A percentile compares a stretch with the other conserved stretches of the same genome.
phyloP scores from a whole-genome alignment of 2,888 invertebrate species.

The Limnephilus auricula region DNA sequence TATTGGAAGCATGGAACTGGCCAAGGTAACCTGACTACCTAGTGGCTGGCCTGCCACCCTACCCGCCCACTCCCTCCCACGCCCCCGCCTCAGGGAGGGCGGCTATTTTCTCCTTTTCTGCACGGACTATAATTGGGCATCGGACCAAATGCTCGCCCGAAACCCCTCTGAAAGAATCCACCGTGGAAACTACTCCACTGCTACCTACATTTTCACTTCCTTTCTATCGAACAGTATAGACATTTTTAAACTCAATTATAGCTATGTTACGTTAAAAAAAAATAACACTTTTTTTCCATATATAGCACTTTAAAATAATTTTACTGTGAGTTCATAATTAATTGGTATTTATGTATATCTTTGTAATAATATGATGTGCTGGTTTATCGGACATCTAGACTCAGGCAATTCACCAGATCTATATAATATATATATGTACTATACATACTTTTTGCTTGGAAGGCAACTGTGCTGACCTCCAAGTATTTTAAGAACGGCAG shows the following conservation, averaged over 20 bases:
- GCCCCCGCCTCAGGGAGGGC: not conserved
- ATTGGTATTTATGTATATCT: too few species aligned
- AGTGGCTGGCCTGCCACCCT: not conserved
- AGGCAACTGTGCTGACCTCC: too few species aligned
- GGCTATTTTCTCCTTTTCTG: not conserved
- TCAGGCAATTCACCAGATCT: too few species aligned
- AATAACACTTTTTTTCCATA: not conserved
- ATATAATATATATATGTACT: too few species aligned
- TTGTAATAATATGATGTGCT: too few species aligned
- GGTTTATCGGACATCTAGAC: too few species aligned
- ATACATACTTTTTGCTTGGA: too few species aligned
- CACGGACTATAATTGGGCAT: slow-evolving; percentile 35
- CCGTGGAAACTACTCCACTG: not conserved
- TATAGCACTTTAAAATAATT: too few species aligned
- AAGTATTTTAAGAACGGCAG: too few species aligned
- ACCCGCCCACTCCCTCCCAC: too few species aligned
- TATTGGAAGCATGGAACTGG: not conserved
- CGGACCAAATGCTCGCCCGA: slow-evolving; percentile 19
- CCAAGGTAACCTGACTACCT: not conserved
- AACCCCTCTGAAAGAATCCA: slow-evolving; percentile 14
- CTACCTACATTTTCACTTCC: not conserved
- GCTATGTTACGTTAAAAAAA: not conserved
- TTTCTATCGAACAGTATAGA: not conserved
- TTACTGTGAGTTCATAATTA: too few species aligned
- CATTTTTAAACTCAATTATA: not conserved